These are phyloP conservation scores for Tetragonisca angustula DNA, from an alignment of 2,888 invertebrate genomes.

Conservation along the genomic window DNA sequence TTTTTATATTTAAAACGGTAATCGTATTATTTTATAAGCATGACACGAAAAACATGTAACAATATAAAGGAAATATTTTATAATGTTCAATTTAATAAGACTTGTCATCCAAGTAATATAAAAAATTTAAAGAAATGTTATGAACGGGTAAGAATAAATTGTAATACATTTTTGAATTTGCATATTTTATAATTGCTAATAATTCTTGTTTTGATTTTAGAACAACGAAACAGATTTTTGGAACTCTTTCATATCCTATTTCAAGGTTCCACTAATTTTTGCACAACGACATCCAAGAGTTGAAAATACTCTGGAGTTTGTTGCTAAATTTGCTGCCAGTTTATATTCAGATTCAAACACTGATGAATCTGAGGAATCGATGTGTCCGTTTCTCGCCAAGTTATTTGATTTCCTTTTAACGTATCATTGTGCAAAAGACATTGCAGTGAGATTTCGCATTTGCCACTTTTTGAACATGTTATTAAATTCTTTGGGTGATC, in stretches of 20 bases:
- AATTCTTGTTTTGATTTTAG: slow-evolving; percentile 80
- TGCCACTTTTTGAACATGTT: slow-evolving; percentile 92
- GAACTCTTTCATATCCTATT: slow-evolving; percentile 87
- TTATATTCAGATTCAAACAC: slow-evolving; percentile 81
- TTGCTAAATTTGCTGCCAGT: slow-evolving; percentile 89
- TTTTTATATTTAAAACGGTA: background rate
- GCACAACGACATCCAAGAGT: slow-evolving; percentile 89
- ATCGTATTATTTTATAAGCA: slow-evolving; percentile 15
- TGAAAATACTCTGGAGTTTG: slow-evolving; percentile 89
- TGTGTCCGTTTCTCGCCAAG: slow-evolving; percentile 85
- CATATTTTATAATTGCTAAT: background rate
- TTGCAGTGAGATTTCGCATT: slow-evolving; percentile 88
- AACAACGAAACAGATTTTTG: slow-evolving; percentile 86
- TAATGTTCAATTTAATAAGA: slow-evolving; percentile 88
- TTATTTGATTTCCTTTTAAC: slow-evolving; percentile 88
- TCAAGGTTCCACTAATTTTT: slow-evolving; percentile 88
- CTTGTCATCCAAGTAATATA: slow-evolving; percentile 87
- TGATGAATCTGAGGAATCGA: slow-evolving; percentile 83
- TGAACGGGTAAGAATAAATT: slow-evolving; percentile 85
- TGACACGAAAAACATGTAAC: slow-evolving; percentile 13
- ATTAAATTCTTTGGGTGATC: slow-evolving; percentile 89
- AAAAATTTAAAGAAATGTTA: slow-evolving; percentile 88
- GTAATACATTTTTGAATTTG: background rate
- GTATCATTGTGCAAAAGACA: slow-evolving; percentile 84
- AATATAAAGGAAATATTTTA: slow-evolving; percentile 85